Evolutionary conservation across 2,113 vertebrate genomes (phyloP), one percentile per base, ranked within the genome.

Genomic region (rabbit (Oryctolagus cuniculus)): DNA sequence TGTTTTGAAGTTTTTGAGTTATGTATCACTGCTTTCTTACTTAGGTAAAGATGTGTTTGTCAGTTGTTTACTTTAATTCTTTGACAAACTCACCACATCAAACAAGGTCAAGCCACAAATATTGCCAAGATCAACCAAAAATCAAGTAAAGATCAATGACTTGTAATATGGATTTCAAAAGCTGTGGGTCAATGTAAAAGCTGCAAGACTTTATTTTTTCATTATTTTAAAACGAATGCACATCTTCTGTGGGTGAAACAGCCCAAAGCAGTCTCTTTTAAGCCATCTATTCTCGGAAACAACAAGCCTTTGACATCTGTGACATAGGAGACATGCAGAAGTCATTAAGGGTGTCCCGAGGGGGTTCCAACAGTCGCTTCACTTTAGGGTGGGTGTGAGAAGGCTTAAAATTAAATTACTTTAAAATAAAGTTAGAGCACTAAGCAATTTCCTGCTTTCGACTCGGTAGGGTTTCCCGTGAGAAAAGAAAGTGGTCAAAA

Each of bases 341-440:
- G 99, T 99, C 99, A 98, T 98, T 98, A 98, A 98, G 98, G 97
- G 97, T 97, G 91, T 99, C 99, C 98, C 98, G 87, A 96, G 95
- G 98, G 99, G 99, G 96, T 97, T 98, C 98, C 98, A 98, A 98
- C 98, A 98, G 98, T 98, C 98, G 97, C 97, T 98, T 98, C 98
- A 97, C 94, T 98, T 98, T 98, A 98, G 98, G 97, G 95, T 99
- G 98, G 98, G 98, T 98, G 98, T 98, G 97, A 99, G 98, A 98
- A 98, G 97, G 98, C 98, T 99, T 98, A 98, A 99, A 99, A 99
- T 99, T 99, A 99, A 99, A 99, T 99, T 99, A 99, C 98, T 99
- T 98, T 98, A 99, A 99, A 99, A 99, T 99, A 99, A 99, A 99
- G 98, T 99, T 99, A 98, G 91, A 98, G 97, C 98, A 98, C 98